These are phyloP conservation scores for Trachelus troglodyta DNA, from an alignment of 2,888 invertebrate genomes.

Conservation along the genomic window DNA sequence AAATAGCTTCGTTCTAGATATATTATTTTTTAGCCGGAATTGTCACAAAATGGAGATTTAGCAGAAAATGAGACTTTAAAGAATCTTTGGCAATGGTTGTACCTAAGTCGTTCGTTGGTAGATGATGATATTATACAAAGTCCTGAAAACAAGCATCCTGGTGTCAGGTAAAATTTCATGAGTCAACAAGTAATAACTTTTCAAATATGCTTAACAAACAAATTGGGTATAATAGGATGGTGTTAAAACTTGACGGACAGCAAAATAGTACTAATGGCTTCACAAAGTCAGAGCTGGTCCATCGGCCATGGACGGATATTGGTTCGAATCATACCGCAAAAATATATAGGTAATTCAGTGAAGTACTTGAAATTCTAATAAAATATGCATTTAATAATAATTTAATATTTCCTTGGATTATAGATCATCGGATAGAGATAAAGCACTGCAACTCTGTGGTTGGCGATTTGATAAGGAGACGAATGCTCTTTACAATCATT, in stretches of 20 bases:
- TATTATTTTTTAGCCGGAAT: constrained; percentile 71
- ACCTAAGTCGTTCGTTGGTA: constrained; percentile 76
- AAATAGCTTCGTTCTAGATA: constrained; percentile 1
- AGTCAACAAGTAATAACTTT: neutral
- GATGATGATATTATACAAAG: constrained; percentile 75
- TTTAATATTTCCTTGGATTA: constrained; percentile 19
- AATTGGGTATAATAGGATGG: constrained; percentile 55
- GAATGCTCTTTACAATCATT: constrained; percentile 66
- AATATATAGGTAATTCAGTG: constrained; percentile 68
- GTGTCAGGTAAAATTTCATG: constrained; percentile 63
- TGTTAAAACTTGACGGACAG: constrained; percentile 70
- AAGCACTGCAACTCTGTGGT: constrained; percentile 87
- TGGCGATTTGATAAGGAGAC: constrained; percentile 87
- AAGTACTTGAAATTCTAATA: neutral
- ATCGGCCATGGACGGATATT: constrained; percentile 75
- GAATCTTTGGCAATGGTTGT: constrained; percentile 87
- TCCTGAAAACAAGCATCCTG: constrained; percentile 74
- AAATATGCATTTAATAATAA: constrained; percentile 5
- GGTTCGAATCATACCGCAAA: constrained; percentile 70
- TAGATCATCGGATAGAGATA: constrained; percentile 75
- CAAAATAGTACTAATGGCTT: constrained; percentile 61
- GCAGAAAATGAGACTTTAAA: constrained; percentile 80
- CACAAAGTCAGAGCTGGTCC: constrained; percentile 73
- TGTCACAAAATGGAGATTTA: constrained; percentile 83
- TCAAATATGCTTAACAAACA: neutral